These are phyloP conservation scores for Pachycephus smyrnensis DNA, from an alignment of 2,888 invertebrate genomes.

Conservation along the genomic window DNA sequence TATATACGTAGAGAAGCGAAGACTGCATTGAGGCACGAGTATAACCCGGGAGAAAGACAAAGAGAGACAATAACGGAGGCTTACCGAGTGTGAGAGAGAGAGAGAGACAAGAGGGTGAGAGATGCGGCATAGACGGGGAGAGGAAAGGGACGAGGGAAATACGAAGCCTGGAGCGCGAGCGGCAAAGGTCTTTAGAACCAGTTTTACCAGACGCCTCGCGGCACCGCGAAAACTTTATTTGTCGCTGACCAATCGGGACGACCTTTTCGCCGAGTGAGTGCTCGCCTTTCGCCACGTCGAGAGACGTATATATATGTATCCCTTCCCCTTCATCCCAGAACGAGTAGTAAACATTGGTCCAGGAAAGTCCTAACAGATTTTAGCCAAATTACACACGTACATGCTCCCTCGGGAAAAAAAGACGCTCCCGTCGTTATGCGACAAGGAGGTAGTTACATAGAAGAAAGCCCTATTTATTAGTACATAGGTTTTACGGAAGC, in stretches of 20 bases:
- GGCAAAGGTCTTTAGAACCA: slow-evolving; percentile 44
- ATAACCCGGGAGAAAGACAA: background rate
- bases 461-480: background rate
- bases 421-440: background rate
- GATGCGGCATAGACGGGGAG: slow-evolving; percentile 4
- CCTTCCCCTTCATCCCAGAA: background rate
- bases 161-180: background rate
- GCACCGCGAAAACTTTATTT: slow-evolving; percentile 32
- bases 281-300: background rate
- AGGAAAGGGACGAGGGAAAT: background rate
- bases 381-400: background rate
- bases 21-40: background rate
- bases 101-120: slow-evolving; percentile 6
- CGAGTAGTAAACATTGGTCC: background rate
- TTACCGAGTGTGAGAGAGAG: background rate
- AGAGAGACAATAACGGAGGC: slow-evolving; percentile 11
- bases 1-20: background rate
- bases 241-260: slow-evolving; percentile 35
- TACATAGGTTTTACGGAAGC: background rate
- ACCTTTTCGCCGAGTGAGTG: background rate
- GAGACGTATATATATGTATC: slow-evolving; percentile 1
- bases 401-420: background rate
- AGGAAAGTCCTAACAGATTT: background rate
- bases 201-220: slow-evolving; percentile 38
- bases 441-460: background rate